Conservation (phyloP, 1,140 invertebrate species). For the Drosophila miranda region DNA sequence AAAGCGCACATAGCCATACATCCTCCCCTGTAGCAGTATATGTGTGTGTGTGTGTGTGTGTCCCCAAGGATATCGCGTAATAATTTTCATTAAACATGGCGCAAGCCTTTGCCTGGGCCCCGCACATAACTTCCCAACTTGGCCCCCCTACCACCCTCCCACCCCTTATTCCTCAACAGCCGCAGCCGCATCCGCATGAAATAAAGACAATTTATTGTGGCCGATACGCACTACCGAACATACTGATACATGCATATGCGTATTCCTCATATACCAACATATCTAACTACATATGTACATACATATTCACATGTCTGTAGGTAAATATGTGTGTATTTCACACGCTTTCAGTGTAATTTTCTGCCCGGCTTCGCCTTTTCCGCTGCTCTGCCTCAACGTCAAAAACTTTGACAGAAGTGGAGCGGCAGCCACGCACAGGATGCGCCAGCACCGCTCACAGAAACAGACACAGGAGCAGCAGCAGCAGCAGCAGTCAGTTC, state of each 20-base stretch:
- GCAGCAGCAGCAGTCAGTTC: conserved; percentile 27
- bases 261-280: conserved; percentile 14
- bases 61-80: conserved; percentile 74
- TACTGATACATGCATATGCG: conserved; percentile 7
- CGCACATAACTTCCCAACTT: background rate
- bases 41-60: conserved; percentile 12
- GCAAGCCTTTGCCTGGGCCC: conserved; percentile 43
- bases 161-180: conserved; percentile 17
- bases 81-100: conserved; percentile 75
- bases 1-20: conserved; percentile 67
- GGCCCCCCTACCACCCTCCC: conserved; percentile 8
- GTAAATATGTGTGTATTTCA: conserved; percentile 32
- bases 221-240: conserved; percentile 59
- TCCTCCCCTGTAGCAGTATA: conserved; percentile 25
- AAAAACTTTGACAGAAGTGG: conserved; percentile 75
- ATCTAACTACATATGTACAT: conserved; percentile 30
- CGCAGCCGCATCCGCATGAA: conserved; percentile 58
- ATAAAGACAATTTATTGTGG: conserved; percentile 72
- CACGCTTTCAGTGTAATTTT: conserved; percentile 49
- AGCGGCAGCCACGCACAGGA: conserved; percentile 63
- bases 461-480: conserved; percentile 14
- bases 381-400: conserved; percentile 48
- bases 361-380: conserved; percentile 22
- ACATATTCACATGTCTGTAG: conserved; percentile 14
- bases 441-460: conserved; percentile 19